A percentile compares a stretch with the other conserved stretches of the same genome.
Conservation (phyloP, 1,140 invertebrate species). For the Pteromalus puparum region DNA sequence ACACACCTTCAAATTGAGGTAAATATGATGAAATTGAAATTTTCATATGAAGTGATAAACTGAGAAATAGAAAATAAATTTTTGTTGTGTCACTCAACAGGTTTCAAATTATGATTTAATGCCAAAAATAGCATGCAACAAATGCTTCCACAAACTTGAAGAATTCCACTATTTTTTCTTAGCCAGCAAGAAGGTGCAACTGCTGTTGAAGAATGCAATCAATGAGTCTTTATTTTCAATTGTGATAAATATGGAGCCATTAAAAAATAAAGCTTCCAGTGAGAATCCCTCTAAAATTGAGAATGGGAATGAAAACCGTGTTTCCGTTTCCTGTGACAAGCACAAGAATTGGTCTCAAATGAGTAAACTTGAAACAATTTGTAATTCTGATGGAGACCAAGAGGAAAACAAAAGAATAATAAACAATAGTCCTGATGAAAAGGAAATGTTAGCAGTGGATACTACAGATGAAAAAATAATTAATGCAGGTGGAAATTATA, state of each 20-base stretch:
- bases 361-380: not conserved
- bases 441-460: no score
- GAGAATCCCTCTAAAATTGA: not conserved
- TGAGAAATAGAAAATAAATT: no score
- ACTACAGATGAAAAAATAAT: no score
- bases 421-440: not conserved
- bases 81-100: not conserved
- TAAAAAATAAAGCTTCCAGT: not conserved
- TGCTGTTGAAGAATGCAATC: not conserved
- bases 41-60: not conserved
- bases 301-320: not conserved
- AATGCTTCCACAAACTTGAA: slow-evolving; percentile 9
- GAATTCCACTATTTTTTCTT: slow-evolving; percentile 29
- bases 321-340: not conserved
- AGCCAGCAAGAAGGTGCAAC: not conserved
- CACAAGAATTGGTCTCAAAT: not conserved
- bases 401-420: not conserved
- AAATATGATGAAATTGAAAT: not conserved
- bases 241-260: slow-evolving; percentile 9
- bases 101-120: slow-evolving; percentile 26
- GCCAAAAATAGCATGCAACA: slow-evolving; percentile 26
- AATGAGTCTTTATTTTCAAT: slow-evolving; percentile 14
- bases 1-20: slow-evolving; percentile 7
- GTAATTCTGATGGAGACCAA: not conserved
- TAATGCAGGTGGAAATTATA: no score